A percentile compares a stretch with the other conserved stretches of the same genome.
Evolutionary conservation across 2,113 vertebrate genomes (phyloP).

Genomic region (Vicugna pacos): DNA sequence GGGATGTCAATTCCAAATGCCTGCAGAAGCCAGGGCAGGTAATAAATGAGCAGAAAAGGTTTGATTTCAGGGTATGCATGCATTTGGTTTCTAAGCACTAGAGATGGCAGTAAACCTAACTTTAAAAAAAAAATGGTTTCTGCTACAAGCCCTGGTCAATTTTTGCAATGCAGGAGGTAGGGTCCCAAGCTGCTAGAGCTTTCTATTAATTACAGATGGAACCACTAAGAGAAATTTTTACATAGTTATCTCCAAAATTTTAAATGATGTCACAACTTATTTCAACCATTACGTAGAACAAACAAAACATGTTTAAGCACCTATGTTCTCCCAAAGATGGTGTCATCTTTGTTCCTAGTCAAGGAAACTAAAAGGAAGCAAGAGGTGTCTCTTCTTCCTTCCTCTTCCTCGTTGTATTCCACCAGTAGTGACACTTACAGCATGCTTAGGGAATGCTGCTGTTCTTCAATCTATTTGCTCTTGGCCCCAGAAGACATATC

Average conservation of each 20-base stretch:
- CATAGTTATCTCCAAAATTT: not conserved
- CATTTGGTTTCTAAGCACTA: not conserved
- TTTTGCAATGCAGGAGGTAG: not conserved
- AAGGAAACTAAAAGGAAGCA: not conserved
- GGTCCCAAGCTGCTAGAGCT: not conserved
- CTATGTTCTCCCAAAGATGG: not conserved
- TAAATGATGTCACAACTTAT: not conserved
- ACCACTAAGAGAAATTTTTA: not conserved
- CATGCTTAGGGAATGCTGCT: not conserved
- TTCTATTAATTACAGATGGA: not conserved
- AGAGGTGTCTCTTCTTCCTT: not conserved
- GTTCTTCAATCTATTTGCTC: not conserved
- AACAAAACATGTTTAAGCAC: not conserved
- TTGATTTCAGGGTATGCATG: not conserved
- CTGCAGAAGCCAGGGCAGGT: not conserved
- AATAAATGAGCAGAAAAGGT: not conserved
- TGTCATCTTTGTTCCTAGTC: not conserved
- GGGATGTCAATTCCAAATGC: not conserved
- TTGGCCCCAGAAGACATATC: not conserved
- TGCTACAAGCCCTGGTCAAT: not conserved
- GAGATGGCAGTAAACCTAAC: not conserved
- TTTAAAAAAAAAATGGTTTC: not conserved
- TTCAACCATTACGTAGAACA: not conserved
- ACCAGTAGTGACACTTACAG: not conserved
- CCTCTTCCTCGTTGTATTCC: not conserved